Conservation (phyloP, 1,140 invertebrate species). For the Druon quercuslanigerum region DNA sequence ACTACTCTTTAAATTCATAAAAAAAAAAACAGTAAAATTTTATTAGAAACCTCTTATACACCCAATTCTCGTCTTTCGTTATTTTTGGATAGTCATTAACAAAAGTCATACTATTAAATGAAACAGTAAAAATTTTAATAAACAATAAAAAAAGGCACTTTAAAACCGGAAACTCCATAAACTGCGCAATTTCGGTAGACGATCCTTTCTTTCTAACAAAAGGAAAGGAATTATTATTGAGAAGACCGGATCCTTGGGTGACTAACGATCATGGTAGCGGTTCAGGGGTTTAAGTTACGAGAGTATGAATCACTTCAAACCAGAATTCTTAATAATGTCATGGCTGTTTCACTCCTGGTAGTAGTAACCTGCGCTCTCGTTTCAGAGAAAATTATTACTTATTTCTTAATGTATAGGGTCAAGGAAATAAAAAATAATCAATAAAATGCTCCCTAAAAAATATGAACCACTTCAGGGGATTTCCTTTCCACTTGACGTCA, state of each 20-base stretch:
- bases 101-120: no score
- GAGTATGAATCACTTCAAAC: constrained; percentile 25
- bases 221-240: constrained; percentile 20
- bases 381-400: constrained; percentile 27
- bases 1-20: no score
- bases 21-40: no score
- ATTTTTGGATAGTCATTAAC: no score
- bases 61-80: no score
- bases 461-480: neutral
- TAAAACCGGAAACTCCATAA: no score
- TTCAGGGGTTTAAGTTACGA: constrained; percentile 14
- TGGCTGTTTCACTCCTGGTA: constrained; percentile 20
- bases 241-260: constrained; percentile 37
- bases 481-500: neutral
- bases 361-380: constrained; percentile 18
- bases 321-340: constrained; percentile 31
- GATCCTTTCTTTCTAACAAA: no score
- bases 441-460: neutral
- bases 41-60: no score
- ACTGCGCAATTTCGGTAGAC: no score
- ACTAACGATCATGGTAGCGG: constrained; percentile 32
- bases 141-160: no score
- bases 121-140: no score
- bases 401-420: neutral
- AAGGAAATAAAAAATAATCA: neutral